phyloP scores from a whole-genome alignment of 2,888 invertebrate genomes.

The Aethes cnicana region DNA sequence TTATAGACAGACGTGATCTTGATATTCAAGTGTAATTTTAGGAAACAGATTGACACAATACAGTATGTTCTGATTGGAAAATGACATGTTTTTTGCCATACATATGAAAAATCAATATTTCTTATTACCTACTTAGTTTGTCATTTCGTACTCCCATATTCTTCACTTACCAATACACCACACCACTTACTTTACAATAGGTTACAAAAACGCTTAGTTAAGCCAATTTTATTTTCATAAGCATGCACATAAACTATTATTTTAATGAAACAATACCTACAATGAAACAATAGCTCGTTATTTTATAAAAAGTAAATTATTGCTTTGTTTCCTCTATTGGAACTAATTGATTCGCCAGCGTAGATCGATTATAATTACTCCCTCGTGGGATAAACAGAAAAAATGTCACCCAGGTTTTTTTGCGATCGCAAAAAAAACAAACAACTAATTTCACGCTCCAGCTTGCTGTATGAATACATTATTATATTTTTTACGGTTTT shows the following conservation, averaged over 20 bases:
- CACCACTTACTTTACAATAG: no score
- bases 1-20: no score
- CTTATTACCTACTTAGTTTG: no score
- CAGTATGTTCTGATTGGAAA: no score
- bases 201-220: no score
- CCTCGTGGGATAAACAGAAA: constrained; percentile 62
- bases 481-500: constrained; percentile 38
- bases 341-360: constrained; percentile 48
- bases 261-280: constrained; percentile 7
- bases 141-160: no score
- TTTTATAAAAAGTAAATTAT: constrained; percentile 21
- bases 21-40: no score
- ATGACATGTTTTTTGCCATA: no score
- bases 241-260: no score
- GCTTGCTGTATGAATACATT: constrained; percentile 55
- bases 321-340: constrained; percentile 36
- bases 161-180: no score
- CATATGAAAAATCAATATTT: no score
- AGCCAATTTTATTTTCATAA: background rate
- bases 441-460: constrained; percentile 61
- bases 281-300: constrained; percentile 22
- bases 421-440: constrained; percentile 51
- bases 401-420: constrained; percentile 71
- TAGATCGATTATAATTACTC: constrained; percentile 43
- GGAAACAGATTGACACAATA: no score